Evolutionary conservation across 2,797 vertebrate species (phyloP), one percentile per base, ranked within the genome.

Genomic region (Lutjanus argentimaculatus): DNA sequence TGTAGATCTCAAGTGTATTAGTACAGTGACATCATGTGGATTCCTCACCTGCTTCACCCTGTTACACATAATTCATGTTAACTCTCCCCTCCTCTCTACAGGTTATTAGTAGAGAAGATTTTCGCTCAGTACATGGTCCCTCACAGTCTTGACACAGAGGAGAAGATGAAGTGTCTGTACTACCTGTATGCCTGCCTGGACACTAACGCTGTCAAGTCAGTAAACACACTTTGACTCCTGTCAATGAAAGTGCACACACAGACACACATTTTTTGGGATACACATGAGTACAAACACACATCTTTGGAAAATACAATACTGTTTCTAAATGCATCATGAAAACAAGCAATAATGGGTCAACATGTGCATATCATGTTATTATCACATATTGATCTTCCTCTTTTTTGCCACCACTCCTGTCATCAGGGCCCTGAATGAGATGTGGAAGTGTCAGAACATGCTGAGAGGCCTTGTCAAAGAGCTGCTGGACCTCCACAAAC

Each of bases 371-470:
- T 16, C 14, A 67, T 14, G 43, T 36, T 30, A 52, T 15, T 25
- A 56, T 11, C 13, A 1, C 3, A 15, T 40, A 58, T 62, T 58
- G 4, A 74, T 72, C 1, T 0, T 2, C 1, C 8, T 3, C 2
- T 67, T 19, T 46, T 30, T 30, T 59, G 17, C 2, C 30, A 45
- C n/a, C 16, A 45, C 45, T 40, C 7, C 11, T 85, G 68, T 87
- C 89, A 85, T 52, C 91, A 99, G 99, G 95, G 99, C 99, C 53
- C 93, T 99, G 85, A 99, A 99, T 92, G 98, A 99, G 93, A 99
- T 99, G 98, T 99, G 99, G 99, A 99, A 99, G 93, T 99, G 99
- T 96, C 99, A 99, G 95, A 99, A 99, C 93, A 99, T 99, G 98
- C 95, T 99, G 66, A 95, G 98, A 93, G 97, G 98, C 84, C 97